Base-by-base conservation (phyloP, 1,140 invertebrate species). In the Psix sp. region DNA sequence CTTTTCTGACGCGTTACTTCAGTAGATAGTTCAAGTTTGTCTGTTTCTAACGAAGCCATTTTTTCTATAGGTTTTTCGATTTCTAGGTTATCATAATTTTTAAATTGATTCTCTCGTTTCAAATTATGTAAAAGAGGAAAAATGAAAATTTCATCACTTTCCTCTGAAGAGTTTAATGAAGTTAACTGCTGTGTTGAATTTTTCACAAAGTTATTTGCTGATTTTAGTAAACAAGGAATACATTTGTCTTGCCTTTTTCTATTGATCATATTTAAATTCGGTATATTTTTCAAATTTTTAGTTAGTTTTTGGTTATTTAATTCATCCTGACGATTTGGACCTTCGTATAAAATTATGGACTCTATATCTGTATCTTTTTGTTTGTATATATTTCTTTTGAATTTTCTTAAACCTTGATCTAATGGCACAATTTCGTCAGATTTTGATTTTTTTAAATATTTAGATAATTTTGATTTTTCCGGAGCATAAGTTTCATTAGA, bases 161-260 rank as follows among this genome's bases (percentile, higher is more conserved):
- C 49, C 3, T 70, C 26, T 21, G 33, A 63, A 4, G 33, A 43
- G 5, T 9, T 40, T 36, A 31, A 51, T 0, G 14, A 33, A 24
- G 33, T n/a, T n/a, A n/a, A n/a, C n/a, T n/a, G n/a, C n/a, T n/a
- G 24, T 31, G 35, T 11, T 16, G 31, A 6, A 52, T 31, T 45
- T 67, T 60, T 20, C 6, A 31, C 4, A 6, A 1, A 24, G 16
- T 2, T 13, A 3, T 71, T 31, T 0, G 72, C 56, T 11, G 73
- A 40, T 17, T 76, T 79, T 11, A 63, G 49, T 10, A 80, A 48
- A 43, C 80, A 82, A 26, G 71, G 39, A 16, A 74, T 15, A 31
- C 79, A 80, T 29, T 71, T 84, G 24, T 87, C 85, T 1, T 54
- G 18, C 5, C 78, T 80, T 26, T 51, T 78, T 62, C 84, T 77